A percentile compares a stretch with the other conserved stretches of the same genome.
phyloP scores from a whole-genome alignment of 1,140 invertebrate genomes.

The Solenopsis invicta region DNA sequence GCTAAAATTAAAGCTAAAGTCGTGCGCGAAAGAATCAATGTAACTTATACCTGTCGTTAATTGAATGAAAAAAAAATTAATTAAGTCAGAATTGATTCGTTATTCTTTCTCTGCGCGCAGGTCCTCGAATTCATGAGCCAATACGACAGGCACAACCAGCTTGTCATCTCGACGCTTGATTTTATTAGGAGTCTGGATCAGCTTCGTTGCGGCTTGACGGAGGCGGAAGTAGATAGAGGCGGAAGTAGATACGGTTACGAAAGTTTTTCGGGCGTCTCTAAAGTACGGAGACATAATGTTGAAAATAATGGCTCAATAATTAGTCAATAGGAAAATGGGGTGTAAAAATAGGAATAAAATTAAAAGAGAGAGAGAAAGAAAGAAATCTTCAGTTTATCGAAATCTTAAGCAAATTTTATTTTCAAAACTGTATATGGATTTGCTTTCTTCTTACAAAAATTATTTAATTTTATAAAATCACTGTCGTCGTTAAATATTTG shows the following conservation, averaged over 20 bases:
- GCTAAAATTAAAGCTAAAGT: constrained; percentile 92
- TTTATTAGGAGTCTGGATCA: constrained; percentile 89
- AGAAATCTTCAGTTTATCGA: background rate
- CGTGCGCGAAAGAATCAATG: constrained; percentile 89
- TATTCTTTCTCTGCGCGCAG: constrained; percentile 54
- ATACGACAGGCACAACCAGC: constrained; percentile 89
- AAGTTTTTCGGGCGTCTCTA: constrained; percentile 87
- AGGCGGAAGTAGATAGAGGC: too few relatives aligned
- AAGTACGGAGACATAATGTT: constrained; percentile 71
- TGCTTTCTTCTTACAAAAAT: background rate
- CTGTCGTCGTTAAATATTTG: background rate
- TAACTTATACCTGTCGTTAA: constrained; percentile 77
- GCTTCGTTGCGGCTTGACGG: constrained; percentile 88
- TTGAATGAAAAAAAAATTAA: background rate
- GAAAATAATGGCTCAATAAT: background rate
- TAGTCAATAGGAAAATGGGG: background rate
- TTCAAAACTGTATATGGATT: background rate
- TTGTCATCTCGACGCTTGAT: constrained; percentile 88
- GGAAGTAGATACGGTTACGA: constrained; percentile 89
- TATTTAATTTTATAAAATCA: background rate
- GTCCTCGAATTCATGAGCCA: constrained; percentile 88
- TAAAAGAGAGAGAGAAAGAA: background rate
- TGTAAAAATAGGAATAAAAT: background rate
- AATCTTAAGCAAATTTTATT: constrained; percentile 6
- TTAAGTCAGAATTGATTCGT: constrained; percentile 14